phyloP scores from a whole-genome alignment of 1,140 invertebrate genomes.

The Protaetia brevitarsis region DNA sequence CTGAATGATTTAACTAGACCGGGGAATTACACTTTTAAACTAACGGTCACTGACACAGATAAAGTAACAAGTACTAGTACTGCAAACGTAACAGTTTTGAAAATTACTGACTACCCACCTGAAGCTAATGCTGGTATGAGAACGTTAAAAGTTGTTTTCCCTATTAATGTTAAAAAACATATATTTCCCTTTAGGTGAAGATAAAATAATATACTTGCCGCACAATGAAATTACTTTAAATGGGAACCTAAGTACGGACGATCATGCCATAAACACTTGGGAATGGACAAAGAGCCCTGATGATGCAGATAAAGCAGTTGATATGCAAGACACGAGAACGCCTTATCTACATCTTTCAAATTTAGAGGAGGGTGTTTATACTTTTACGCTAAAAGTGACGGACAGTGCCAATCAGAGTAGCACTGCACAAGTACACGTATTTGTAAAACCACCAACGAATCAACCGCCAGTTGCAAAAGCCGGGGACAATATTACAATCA shows the following conservation, averaged over 20 bases:
- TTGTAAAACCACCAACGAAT: constrained; percentile 87
- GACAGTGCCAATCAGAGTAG: constrained; percentile 84
- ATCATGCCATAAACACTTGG: constrained; percentile 88
- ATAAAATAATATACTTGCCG: constrained; percentile 86
- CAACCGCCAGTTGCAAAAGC: constrained; percentile 73
- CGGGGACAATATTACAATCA: constrained; percentile 62
- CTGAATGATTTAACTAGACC: constrained; percentile 77
- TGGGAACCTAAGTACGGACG: constrained; percentile 87
- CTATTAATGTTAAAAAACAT: not conserved
- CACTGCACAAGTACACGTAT: constrained; percentile 82
- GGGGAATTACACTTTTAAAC: constrained; percentile 90
- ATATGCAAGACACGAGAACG: constrained; percentile 91
- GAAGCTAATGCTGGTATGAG: constrained; percentile 85
- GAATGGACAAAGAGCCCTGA: constrained; percentile 90
- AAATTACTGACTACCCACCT: constrained; percentile 91
- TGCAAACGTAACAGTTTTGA: constrained; percentile 86
- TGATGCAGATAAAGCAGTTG: constrained; percentile 83
- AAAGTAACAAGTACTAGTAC: constrained; percentile 80
- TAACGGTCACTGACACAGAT: constrained; percentile 91
- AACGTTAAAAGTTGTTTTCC: not conserved
- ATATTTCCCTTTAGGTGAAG: constrained; percentile 59
- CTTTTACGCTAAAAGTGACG: constrained; percentile 88
- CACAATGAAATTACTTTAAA: constrained; percentile 85
- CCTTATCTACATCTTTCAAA: constrained; percentile 78
- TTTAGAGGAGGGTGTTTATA: constrained; percentile 90